Evolutionary conservation across 2,113 vertebrate genomes (phyloP).

Genomic region (Lota lota): DNA sequence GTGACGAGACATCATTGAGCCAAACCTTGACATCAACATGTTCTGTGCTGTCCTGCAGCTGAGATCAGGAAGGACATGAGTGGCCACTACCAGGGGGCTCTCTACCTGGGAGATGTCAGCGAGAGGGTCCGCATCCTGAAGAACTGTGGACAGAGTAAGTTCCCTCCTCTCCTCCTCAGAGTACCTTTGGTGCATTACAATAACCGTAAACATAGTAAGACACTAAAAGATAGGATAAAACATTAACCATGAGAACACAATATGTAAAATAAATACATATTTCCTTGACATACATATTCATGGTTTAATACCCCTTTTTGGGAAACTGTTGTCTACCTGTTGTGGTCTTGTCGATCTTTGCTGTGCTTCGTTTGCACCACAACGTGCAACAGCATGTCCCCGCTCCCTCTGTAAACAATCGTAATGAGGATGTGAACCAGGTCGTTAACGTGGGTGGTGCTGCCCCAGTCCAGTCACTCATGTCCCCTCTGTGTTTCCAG

Average conservation of each 20-base stretch:
- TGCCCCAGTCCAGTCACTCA: no score
- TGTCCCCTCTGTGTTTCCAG: constrained; percentile 57
- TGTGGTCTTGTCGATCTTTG: no score
- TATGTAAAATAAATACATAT: no score
- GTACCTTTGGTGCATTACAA: not conserved
- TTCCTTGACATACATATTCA: no score
- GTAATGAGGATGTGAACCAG: no score
- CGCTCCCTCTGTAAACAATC: no score
- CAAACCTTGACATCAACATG: not conserved
- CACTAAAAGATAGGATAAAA: not conserved
- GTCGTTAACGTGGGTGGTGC: no score
- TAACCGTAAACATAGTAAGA: no score
- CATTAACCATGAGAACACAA: not conserved
- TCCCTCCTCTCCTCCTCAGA: not conserved
- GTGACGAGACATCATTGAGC: constrained; percentile 57
- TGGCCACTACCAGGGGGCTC: constrained; percentile 94
- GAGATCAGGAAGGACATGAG: constrained; percentile 99
- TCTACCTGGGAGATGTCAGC: constrained; percentile 92
- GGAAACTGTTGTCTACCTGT: no score
- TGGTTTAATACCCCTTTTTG: no score
- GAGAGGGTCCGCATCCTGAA: constrained; percentile 94
- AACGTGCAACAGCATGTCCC: no score
- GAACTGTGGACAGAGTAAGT: constrained; percentile 96
- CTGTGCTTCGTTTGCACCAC: no score
- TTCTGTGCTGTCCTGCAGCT: constrained; percentile 63